These are phyloP conservation scores for Halcyon leucocephala DNA, from an alignment of 2,797 vertebrate species.

Conservation along the genomic window DNA sequence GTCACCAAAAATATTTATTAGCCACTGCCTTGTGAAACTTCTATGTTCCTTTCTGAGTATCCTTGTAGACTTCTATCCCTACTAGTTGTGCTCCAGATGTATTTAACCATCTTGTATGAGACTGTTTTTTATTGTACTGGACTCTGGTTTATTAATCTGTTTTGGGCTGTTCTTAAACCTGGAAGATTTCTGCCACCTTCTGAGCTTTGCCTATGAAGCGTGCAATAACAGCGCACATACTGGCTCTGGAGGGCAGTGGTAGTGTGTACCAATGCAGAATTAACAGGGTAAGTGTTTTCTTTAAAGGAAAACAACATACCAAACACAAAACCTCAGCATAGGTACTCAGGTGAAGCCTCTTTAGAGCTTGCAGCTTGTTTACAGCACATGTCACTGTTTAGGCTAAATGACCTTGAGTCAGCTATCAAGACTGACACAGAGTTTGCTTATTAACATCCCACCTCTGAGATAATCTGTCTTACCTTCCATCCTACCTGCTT, in stretches of 20 bases:
- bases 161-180: background rate
- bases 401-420: background rate
- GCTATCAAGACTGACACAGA: background rate
- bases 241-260: background rate
- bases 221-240: rapidly evolving
- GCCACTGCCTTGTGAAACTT: background rate
- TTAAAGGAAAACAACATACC: background rate
- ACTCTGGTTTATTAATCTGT: background rate
- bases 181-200: background rate
- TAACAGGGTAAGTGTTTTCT: background rate
- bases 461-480: background rate
- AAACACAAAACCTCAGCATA: background rate
- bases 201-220: background rate
- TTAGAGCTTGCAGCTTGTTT: background rate
- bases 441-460: background rate
- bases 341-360: background rate
- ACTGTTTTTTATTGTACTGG: background rate
- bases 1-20: background rate
- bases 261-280: background rate
- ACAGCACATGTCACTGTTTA: background rate
- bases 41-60: background rate
- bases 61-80: background rate
- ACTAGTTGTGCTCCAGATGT: background rate
- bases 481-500: background rate
- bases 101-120: background rate